Percentiles rank a stretch among this genome's conserved stretches.
phyloP scores from a whole-genome alignment of 2,888 invertebrate genomes.

The Drosophila emarginata region DNA sequence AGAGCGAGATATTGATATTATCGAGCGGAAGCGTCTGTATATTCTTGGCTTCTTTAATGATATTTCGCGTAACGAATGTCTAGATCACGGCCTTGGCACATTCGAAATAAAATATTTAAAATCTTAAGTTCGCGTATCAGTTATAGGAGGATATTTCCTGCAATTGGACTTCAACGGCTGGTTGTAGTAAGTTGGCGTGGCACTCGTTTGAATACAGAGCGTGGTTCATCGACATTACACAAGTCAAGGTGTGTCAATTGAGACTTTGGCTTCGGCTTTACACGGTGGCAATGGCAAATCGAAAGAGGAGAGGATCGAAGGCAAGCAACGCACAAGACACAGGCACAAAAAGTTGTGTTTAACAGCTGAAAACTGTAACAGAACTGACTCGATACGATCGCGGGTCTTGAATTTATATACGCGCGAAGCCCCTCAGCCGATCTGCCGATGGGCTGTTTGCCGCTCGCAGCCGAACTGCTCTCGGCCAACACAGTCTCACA shows the following conservation, averaged over 20 bases:
- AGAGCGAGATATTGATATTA: slow-evolving; percentile 6
- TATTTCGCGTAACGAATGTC: slow-evolving; percentile 50
- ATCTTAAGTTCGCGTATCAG: neutral
- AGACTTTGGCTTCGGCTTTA: slow-evolving; percentile 24
- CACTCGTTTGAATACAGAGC: slow-evolving; percentile 61
- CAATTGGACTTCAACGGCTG: slow-evolving; percentile 17
- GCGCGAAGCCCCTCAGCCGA: slow-evolving; percentile 21
- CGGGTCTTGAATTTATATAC: slow-evolving; percentile 75
- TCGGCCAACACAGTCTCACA: slow-evolving; percentile 9
- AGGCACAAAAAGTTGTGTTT: slow-evolving; percentile 68
- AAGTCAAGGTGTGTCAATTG: slow-evolving; percentile 57
- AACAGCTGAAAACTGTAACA: slow-evolving; percentile 81
- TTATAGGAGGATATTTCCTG: slow-evolving; percentile 27
- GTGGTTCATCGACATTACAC: slow-evolving; percentile 75
- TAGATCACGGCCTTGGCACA: slow-evolving; percentile 55
- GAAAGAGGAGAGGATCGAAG: slow-evolving; percentile 8
- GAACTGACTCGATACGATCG: slow-evolving; percentile 69
- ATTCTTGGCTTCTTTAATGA: slow-evolving; percentile 22
- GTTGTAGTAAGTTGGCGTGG: slow-evolving; percentile 49
- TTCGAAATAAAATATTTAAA: slow-evolving; percentile 32
- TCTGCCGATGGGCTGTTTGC: slow-evolving; percentile 10
- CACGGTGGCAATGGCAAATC: slow-evolving; percentile 38
- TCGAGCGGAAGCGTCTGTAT: slow-evolving; percentile 3
- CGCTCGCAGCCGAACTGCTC: slow-evolving; percentile 1
- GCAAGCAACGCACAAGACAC: slow-evolving; percentile 7